Evolutionary conservation across 2,888 invertebrate species (phyloP), one percentile per base, ranked within the genome.

Genomic region (Calephelis perditalis): DNA sequence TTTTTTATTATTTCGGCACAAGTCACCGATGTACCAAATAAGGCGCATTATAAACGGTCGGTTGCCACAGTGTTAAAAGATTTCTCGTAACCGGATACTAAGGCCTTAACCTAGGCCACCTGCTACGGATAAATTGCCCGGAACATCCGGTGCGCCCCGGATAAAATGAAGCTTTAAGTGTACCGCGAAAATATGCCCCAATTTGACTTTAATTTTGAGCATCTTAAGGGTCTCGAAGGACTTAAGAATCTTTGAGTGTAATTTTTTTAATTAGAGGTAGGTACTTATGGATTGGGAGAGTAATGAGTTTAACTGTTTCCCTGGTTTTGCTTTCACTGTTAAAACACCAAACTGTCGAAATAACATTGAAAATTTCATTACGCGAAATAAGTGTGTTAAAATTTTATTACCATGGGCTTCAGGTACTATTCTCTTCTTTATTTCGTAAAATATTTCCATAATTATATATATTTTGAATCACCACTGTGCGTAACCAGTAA

Each of bases 41-140:
- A 11, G 40, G 10, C 46, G 36, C 49, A 47, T 40, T 47, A 49
- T 59, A 15, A 11, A 55, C 45, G 44, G 44, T 59, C 12, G 54
- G 54, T 45, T 44, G 43, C 59, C 40, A 36, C 6, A 40, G 40
- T 40, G 40, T 45, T 45, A 55, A 56, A 46, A 45, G 55, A 54
- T 57, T 57, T 44, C 43, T 57, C 43, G 44, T 26, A 45, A 57
- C 52, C 37, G 43, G 55, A 46, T 37, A 57, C 44, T 57, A 46
- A 58, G 49, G 58, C 49, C 58, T 49, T 49, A 47, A 55, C 46
- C 55, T 59, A 65, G 70, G 68, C 73, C 82, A 81, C 82, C 80
- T 79, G 81, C 79, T 73, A 73, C 66, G 73, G 75, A 79, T 81
- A 82, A 82, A 82, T 80, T 77, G 75, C 65, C 68, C 66, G 68